These are phyloP conservation scores for Dufourea novaeangliae DNA, from an alignment of 1,140 invertebrate species.

Conservation along the genomic window DNA sequence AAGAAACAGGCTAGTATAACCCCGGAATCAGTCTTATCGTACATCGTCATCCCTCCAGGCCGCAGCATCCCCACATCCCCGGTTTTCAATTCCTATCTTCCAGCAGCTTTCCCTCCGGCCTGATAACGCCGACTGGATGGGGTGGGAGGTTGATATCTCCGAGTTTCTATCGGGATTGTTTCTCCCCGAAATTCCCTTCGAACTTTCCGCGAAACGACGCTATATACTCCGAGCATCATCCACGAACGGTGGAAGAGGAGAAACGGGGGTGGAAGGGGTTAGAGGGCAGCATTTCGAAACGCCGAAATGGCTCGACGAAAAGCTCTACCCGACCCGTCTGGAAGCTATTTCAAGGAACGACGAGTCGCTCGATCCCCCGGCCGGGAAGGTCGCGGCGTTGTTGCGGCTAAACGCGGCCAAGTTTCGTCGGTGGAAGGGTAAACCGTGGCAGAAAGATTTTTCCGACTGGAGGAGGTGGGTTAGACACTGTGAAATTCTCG, in stretches of 20 bases:
- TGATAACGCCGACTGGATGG: slow-evolving; percentile 26
- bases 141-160: slow-evolving; percentile 13
- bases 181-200: neutral
- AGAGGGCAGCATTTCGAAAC: neutral
- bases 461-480: slow-evolving; percentile 19
- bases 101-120: slow-evolving; percentile 2
- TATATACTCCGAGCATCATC: neutral
- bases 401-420: slow-evolving; percentile 23
- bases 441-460: slow-evolving; percentile 8
- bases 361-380: neutral
- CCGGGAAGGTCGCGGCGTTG: neutral
- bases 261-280: neutral
- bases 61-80: neutral
- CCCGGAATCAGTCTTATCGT: neutral
- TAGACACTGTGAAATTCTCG: slow-evolving; percentile 48
- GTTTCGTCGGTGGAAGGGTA: slow-evolving; percentile 1
- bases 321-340: too few relatives aligned
- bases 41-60: slow-evolving; percentile 4
- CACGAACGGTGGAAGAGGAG: neutral
- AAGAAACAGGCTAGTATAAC: too few relatives aligned
- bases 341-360: neutral
- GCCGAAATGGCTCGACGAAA: neutral
- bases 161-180: slow-evolving; percentile 20
- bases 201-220: neutral
- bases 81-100: slow-evolving; percentile 40